A percentile compares a stretch with the other conserved stretches of the same genome.
Conservation (phyloP, 2,113 vertebrate species). For the Eulemur rufifrons region DNA sequence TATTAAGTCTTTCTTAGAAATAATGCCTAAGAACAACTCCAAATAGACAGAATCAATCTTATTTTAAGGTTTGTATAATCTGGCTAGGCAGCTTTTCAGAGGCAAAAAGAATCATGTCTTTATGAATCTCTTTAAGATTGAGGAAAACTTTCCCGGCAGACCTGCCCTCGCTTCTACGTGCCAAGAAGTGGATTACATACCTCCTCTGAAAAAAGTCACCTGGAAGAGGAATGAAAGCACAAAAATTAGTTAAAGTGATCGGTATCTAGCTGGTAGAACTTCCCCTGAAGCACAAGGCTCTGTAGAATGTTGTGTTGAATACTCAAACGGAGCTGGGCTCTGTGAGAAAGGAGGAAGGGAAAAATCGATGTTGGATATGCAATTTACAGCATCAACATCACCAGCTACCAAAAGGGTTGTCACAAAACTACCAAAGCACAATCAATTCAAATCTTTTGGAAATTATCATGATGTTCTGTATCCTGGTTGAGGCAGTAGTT, state of each 20-base stretch:
- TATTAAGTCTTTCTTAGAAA: constrained; percentile 15
- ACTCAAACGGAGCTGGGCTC: not conserved
- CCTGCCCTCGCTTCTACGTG: not conserved
- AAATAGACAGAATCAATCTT: not conserved
- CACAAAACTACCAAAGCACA: not conserved
- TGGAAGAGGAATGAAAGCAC: not conserved
- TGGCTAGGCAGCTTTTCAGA: not conserved
- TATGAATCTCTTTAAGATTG: not conserved
- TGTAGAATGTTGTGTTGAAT: not conserved
- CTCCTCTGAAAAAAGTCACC: not conserved
- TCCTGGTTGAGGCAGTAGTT: not conserved
- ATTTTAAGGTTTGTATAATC: not conserved
- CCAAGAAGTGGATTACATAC: not conserved
- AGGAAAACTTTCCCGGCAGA: not conserved
- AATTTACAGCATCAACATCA: not conserved
- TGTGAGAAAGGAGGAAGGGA: not conserved
- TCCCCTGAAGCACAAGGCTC: not conserved
- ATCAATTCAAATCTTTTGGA: not conserved
- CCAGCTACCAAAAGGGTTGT: not conserved
- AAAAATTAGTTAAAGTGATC: not conserved
- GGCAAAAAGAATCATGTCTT: not conserved
- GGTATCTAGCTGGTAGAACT: not conserved
- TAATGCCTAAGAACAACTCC: not conserved
- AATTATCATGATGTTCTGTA: not conserved
- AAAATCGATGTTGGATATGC: not conserved